These are phyloP conservation scores for Microcebus lehilahytsara DNA, from an alignment of 2,113 vertebrate species.

Conservation along the genomic window DNA sequence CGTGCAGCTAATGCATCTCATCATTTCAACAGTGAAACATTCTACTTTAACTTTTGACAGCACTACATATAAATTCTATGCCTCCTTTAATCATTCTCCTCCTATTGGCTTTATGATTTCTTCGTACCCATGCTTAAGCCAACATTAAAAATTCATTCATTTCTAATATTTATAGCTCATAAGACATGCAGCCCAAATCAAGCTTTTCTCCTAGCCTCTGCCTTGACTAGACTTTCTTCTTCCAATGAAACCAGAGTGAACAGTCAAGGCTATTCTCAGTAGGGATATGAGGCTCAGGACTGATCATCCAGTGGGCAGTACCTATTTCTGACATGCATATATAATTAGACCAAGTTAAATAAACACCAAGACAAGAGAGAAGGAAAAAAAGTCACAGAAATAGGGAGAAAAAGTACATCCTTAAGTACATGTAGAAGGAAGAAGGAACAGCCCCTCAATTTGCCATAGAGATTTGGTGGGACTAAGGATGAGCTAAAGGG, in stretches of 20 bases:
- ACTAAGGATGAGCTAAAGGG: background rate
- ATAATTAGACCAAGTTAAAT: background rate
- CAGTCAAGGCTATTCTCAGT: background rate
- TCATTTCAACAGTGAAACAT: background rate
- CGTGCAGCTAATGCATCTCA: background rate
- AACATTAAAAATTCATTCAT: background rate
- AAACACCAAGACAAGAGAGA: background rate
- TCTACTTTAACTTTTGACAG: background rate
- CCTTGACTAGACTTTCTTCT: conserved; percentile 15
- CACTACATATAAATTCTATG: background rate
- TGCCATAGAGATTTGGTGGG: background rate
- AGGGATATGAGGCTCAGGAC: background rate
- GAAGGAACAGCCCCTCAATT: background rate
- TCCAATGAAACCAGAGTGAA: background rate
- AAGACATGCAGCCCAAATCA: background rate
- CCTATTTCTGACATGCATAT: background rate
- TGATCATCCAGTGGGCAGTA: background rate
- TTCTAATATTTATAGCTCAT: background rate
- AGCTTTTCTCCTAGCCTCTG: background rate
- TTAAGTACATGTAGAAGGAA: background rate
- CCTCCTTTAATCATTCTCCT: background rate
- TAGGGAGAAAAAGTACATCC: background rate
- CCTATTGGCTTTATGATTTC: background rate
- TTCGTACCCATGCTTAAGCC: background rate
- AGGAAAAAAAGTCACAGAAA: background rate